Evolutionary conservation across 2,888 invertebrate species (phyloP).

Genomic region (Lasioglossum figueresi): DNA sequence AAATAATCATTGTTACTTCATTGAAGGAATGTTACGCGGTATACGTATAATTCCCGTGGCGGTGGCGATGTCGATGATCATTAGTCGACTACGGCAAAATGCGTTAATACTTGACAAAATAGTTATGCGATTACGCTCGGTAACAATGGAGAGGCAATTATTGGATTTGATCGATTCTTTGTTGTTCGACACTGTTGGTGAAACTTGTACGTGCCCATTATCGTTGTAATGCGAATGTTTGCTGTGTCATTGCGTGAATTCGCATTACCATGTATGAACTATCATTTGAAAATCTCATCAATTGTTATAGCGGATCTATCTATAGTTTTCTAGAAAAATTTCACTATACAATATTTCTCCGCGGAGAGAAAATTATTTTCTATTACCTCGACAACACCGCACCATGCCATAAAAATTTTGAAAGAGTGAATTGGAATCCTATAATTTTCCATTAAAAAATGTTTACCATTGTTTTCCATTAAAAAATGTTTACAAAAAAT

Average conservation of each 20-base stretch:
- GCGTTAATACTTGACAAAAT: neutral
- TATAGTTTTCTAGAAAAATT: neutral
- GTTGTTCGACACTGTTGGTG: neutral
- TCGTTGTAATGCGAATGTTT: neutral
- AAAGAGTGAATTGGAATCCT: neutral
- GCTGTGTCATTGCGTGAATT: neutral
- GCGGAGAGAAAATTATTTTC: neutral
- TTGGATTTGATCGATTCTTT: neutral
- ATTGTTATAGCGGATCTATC: neutral
- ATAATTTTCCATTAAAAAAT: too few relatives aligned
- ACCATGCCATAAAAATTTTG: neutral
- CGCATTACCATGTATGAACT: neutral
- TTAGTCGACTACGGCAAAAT: neutral
- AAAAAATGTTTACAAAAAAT: too few relatives aligned
- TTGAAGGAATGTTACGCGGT: too few relatives aligned
- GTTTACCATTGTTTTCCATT: too few relatives aligned
- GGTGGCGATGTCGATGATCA: neutral
- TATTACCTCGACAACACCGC: neutral
- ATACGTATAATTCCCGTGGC: too few relatives aligned
- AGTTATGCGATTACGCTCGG: neutral
- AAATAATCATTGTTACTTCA: neutral
- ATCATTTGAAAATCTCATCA: neutral
- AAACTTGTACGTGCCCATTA: neutral
- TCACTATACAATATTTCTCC: too few relatives aligned
- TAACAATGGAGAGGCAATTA: neutral